Percentiles rank a stretch among this genome's conserved stretches.
Conservation (phyloP, 2,113 vertebrate species). For the Ciconia maguari region DNA sequence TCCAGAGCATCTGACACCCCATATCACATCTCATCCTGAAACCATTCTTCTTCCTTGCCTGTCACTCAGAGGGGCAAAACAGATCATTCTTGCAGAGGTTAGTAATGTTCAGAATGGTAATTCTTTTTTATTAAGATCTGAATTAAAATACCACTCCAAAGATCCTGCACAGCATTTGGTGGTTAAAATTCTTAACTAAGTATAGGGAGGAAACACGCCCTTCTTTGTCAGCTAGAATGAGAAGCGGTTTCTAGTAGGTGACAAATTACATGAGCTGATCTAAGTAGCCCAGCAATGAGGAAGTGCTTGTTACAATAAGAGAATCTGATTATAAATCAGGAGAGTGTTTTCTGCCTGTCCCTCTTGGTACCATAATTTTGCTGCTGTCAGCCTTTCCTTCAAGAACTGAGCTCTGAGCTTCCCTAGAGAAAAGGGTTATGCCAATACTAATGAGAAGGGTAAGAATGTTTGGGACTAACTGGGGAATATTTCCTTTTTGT, state of each 20-base stretch:
- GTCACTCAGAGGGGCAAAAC: neutral
- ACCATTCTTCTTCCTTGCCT: neutral
- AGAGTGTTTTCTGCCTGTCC: conserved; percentile 18
- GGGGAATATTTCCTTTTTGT: conserved; percentile 51
- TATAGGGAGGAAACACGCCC: neutral
- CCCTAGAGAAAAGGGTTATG: conserved; percentile 47
- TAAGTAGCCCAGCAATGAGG: neutral
- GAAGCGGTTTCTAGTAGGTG: neutral
- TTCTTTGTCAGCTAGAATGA: neutral
- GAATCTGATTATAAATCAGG: conserved; percentile 52
- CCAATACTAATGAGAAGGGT: conserved; percentile 49
- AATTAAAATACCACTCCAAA: neutral
- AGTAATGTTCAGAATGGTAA: neutral
- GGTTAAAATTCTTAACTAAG: neutral
- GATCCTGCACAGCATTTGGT: neutral
- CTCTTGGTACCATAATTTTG: conserved; percentile 43
- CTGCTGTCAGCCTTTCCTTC: conserved; percentile 55
- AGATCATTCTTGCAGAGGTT: neutral
- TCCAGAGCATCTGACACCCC: neutral
- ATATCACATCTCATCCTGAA: neutral
- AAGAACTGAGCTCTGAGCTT: conserved; percentile 29
- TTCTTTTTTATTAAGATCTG: neutral
- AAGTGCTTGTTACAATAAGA: conserved; percentile 8
- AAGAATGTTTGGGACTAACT: conserved; percentile 12
- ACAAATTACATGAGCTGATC: neutral